Percentiles rank a stretch among this genome's conserved stretches.
phyloP scores from a whole-genome alignment of 2,888 invertebrate genomes.

The Brachypalpus laphriformis region DNA sequence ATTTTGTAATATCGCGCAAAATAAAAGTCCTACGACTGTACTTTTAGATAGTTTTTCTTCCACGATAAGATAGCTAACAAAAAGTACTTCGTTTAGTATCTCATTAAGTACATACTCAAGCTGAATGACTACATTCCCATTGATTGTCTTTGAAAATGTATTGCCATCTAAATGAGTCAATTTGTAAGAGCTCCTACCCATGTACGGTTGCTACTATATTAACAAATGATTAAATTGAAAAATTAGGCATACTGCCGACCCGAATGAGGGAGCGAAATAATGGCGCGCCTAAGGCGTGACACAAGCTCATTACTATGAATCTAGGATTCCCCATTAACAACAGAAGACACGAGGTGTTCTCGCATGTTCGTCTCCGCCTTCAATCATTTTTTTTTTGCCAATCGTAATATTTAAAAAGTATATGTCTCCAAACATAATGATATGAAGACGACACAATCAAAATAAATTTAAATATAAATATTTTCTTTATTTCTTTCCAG shows the following conservation, averaged over 20 bases:
- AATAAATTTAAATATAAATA: not conserved
- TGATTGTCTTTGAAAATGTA: not conserved
- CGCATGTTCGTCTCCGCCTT: not conserved
- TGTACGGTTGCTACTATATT: not conserved
- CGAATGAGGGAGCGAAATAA: not conserved
- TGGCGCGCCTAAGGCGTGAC: not conserved
- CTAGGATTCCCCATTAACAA: not conserved
- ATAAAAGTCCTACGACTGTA: too few relatives aligned
- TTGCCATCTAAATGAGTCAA: not conserved
- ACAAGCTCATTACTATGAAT: not conserved
- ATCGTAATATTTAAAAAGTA: too few relatives aligned
- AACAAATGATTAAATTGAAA: not conserved
- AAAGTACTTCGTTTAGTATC: not conserved
- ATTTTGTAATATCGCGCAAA: too few relatives aligned
- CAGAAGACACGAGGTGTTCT: not conserved
- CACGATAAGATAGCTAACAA: too few relatives aligned
- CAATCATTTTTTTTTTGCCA: not conserved
- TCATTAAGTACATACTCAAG: not conserved
- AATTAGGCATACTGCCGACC: not conserved
- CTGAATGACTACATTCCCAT: not conserved
- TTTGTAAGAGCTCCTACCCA: not conserved
- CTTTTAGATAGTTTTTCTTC: too few relatives aligned
- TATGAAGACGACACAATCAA: not conserved
- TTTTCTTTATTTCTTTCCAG: conserved; percentile 84
- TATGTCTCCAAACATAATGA: not conserved